phyloP scores from a whole-genome alignment of 2,888 invertebrate genomes.

The Ormyrus nitidulus region DNA sequence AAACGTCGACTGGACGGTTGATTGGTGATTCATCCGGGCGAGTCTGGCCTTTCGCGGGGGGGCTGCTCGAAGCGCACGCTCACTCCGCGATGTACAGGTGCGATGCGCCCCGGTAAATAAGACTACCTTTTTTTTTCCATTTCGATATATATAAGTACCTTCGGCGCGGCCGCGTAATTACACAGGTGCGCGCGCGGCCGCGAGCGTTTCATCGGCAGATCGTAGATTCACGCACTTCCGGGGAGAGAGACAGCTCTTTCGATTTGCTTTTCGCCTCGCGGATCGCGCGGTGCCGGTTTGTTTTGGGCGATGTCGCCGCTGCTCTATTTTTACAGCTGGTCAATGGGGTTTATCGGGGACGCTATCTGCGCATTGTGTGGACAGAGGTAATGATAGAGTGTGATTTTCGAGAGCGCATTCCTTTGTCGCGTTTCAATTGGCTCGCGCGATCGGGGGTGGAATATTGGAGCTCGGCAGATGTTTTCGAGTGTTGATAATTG shows the following conservation, averaged over 20 bases:
- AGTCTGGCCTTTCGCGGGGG: conserved; percentile 37
- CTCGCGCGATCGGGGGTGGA: too few relatives aligned
- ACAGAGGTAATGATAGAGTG: not conserved
- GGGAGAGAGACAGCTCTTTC: not conserved
- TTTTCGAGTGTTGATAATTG: too few relatives aligned
- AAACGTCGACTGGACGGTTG: conserved; percentile 62
- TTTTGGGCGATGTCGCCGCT: not conserved
- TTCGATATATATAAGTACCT: not conserved
- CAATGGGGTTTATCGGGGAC: too few relatives aligned
- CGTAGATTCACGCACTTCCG: conserved; percentile 39
- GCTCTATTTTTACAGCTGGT: conserved; percentile 11
- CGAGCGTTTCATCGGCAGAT: conserved; percentile 16
- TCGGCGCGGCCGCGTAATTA: conserved; percentile 3
- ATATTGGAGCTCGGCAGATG: too few relatives aligned
- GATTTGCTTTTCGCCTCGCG: not conserved
- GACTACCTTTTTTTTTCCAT: not conserved
- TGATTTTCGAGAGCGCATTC: not conserved
- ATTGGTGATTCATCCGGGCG: conserved; percentile 69
- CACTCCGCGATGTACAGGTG: conserved; percentile 28
- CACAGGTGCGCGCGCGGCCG: conserved; percentile 29
- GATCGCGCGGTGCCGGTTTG: not conserved
- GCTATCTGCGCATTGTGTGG: too few relatives aligned
- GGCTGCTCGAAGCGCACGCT: conserved; percentile 14
- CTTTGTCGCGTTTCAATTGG: too few relatives aligned
- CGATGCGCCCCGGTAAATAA: conserved; percentile 21